These are phyloP conservation scores for Passer montanus DNA, from an alignment of 2,113 vertebrate species.

Conservation along the genomic window DNA sequence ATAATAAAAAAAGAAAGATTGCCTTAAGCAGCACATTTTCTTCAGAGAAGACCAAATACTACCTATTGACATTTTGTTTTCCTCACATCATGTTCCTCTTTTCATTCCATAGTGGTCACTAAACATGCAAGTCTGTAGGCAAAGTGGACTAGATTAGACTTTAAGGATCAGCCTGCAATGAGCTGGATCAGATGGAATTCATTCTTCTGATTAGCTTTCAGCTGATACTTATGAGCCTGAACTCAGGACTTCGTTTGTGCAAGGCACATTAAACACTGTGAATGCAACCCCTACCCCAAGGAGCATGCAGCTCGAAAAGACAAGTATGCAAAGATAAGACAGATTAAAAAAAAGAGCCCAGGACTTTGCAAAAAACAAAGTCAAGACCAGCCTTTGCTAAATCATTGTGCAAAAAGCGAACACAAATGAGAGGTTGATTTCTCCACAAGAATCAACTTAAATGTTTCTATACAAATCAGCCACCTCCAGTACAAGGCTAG, in stretches of 20 bases:
- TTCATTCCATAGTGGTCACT: neutral
- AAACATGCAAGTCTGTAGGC: conserved; percentile 23
- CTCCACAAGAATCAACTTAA: neutral
- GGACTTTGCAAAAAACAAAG: neutral
- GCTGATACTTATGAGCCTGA: conserved; percentile 20
- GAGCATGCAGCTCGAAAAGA: neutral
- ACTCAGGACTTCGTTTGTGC: neutral
- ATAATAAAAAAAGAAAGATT: conserved; percentile 53
- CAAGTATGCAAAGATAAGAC: conserved; percentile 36
- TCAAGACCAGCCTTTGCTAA: neutral
- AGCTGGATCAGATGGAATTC: conserved; percentile 32
- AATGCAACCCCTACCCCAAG: conserved; percentile 44
- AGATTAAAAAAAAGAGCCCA: neutral
- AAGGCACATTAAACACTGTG: conserved; percentile 46
- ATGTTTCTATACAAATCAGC: neutral
- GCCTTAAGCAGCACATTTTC: conserved; percentile 36
- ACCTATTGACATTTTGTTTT: conserved; percentile 7
- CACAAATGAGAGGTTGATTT: neutral
- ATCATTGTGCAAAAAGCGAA: neutral
- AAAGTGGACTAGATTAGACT: conserved; percentile 23
- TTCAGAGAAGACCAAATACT: neutral
- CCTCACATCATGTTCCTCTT: neutral
- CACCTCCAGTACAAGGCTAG: neutral
- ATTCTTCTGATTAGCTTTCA: conserved; percentile 52
- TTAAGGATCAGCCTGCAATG: conserved; percentile 30